Base-by-base conservation (phyloP, 2,797 vertebrate species). In the Pterois miles region DNA sequence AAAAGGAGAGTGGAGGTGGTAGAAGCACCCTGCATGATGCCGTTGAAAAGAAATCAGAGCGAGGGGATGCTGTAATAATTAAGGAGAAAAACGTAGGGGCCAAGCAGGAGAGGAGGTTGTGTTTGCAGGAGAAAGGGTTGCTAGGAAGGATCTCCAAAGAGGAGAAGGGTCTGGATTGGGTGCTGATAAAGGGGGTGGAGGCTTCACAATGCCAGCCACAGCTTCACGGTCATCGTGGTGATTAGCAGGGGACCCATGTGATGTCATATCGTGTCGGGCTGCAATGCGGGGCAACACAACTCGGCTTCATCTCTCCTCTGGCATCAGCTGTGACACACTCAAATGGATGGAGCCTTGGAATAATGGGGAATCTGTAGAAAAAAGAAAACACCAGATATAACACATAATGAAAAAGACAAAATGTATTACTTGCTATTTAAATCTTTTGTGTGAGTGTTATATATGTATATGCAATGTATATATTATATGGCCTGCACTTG, bases 231-330 rank as follows among this genome's bases (percentile, higher is more conserved):
- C 80, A 80, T 92, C 85, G 75, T 91, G 82, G 64, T 79, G 67
- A 84, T 89, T 86, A 93, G 84, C 85, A 94, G 62, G 82, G 84
- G 86, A 78, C 67, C 90, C 91, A 87, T 89, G 82, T 90, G 84
- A 89, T 73, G 78, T 86, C 83, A 90, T 88, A 77, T 91, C 75
- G 76, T 71, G 64, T 84, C 52, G 78, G 86, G 71, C 68, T 81
- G 85, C 68, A 78, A 65, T 71, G 78, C 7, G 76, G 89, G 65
- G 54, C 54, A 70, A 77, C 71, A 65, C 81, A 86, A 78, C 78
- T 84, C 72, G 64, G 88, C 87, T 77, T 94, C 93, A 94, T 90
- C 71, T 77, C 65, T 86, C 63, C 71, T 78, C 72, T 16, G 59
- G 50, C 23, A 48, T 74, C 16, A 38, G 36, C 25, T 76, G 59